Evolutionary conservation across 2,888 invertebrate genomes (phyloP).

Genomic region (Drosophila multiciliata): DNA sequence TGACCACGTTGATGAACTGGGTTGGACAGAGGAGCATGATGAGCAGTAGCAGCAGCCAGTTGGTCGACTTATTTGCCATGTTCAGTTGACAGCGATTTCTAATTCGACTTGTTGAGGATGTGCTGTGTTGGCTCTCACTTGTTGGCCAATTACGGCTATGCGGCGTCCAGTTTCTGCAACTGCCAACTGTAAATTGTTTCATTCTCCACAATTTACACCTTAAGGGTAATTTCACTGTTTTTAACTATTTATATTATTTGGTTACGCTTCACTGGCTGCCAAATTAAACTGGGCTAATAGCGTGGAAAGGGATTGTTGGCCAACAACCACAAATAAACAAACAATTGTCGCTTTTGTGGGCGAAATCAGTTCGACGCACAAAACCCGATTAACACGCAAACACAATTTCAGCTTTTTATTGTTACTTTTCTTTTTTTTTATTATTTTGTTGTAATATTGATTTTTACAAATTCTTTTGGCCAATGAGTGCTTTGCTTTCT

Average conservation of each 20-base stretch:
- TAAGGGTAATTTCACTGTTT: slow-evolving; percentile 29
- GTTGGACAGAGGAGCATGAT: slow-evolving; percentile 49
- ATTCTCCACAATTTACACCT: slow-evolving; percentile 60
- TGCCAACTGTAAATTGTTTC: slow-evolving; percentile 38
- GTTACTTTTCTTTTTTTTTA: slow-evolving; percentile 36
- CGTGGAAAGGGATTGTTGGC: slow-evolving; percentile 15
- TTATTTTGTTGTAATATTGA: slow-evolving; percentile 30
- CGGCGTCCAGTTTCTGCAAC: slow-evolving; percentile 37
- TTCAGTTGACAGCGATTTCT: slow-evolving; percentile 60
- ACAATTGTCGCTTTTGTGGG: slow-evolving; percentile 42
- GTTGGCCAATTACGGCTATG: slow-evolving; percentile 63
- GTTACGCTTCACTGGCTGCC: slow-evolving; percentile 37
- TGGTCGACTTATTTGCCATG: slow-evolving; percentile 43
- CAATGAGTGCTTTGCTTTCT: slow-evolving; percentile 53
- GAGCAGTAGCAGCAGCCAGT: slow-evolving; percentile 37
- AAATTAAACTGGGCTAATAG: slow-evolving; percentile 50
- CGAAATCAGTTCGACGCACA: slow-evolving; percentile 53
- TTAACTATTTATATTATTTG: slow-evolving; percentile 35
- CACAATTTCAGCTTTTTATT: slow-evolving; percentile 60
- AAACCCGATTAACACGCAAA: slow-evolving; percentile 71
- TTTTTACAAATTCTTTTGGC: slow-evolving; percentile 52
- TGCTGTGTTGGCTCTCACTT: slow-evolving; percentile 64
- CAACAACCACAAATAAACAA: slow-evolving; percentile 46
- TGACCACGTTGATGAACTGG: slow-evolving; percentile 27
- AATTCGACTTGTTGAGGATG: slow-evolving; percentile 61